Conservation (phyloP, 1,140 invertebrate species). For the Cataglyphis hispanica region DNA sequence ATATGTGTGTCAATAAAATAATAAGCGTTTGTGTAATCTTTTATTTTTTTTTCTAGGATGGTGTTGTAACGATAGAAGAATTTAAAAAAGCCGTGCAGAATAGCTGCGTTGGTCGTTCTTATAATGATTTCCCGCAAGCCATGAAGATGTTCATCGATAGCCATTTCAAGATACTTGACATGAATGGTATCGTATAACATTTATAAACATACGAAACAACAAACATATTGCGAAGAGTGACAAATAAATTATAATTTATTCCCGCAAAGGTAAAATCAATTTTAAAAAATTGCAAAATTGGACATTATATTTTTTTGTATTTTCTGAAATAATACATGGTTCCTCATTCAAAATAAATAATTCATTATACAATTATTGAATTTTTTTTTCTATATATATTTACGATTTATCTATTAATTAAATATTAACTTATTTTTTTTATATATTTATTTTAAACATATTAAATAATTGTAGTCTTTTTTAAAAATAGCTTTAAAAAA, state of each 20-base stretch:
- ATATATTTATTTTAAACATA: too few relatives aligned
- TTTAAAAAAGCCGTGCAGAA: conserved; percentile 93
- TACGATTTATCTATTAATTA: too few relatives aligned
- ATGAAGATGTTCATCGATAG: conserved; percentile 94
- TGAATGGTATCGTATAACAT: conserved; percentile 88
- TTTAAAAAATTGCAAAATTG: neutral
- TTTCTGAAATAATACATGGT: neutral
- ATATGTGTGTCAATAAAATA: neutral
- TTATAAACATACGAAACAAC: conserved; percentile 3
- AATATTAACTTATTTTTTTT: too few relatives aligned
- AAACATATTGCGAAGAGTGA: neutral
- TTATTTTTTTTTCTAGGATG: conserved; percentile 88
- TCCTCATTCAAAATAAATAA: too few relatives aligned
- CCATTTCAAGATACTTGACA: conserved; percentile 93
- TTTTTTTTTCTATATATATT: too few relatives aligned
- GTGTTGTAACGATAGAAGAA: conserved; percentile 92
- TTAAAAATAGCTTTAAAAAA: too few relatives aligned
- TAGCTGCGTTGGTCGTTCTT: conserved; percentile 92
- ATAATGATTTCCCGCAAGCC: conserved; percentile 93
- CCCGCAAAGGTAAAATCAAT: neutral
- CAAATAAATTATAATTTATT: conserved; percentile 4
- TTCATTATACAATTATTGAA: too few relatives aligned
- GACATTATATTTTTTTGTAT: neutral
- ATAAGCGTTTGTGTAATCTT: neutral
- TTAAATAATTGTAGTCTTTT: too few relatives aligned